Conservation (phyloP, 2,113 vertebrate species). For the Solea solea region DNA sequence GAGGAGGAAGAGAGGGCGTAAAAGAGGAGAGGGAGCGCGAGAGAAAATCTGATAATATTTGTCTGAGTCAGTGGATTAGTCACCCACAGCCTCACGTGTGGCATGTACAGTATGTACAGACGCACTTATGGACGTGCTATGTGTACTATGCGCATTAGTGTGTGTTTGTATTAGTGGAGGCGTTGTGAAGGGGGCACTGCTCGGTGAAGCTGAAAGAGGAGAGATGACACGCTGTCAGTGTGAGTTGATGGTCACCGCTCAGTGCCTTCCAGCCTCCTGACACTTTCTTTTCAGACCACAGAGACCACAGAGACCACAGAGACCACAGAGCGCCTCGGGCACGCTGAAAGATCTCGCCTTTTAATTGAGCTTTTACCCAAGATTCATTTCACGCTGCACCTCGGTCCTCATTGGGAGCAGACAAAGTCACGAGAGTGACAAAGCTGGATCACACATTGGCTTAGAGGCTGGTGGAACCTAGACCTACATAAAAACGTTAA, state of each 20-base stretch:
- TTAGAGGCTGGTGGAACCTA: slow-evolving; percentile 45
- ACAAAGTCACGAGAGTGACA: slow-evolving; percentile 59
- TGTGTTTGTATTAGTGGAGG: slow-evolving; percentile 33
- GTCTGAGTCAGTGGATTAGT: slow-evolving; percentile 61
- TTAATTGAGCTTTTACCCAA: slow-evolving; percentile 76
- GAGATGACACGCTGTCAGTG: slow-evolving; percentile 78
- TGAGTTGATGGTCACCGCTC: slow-evolving; percentile 75
- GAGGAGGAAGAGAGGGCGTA: slow-evolving; percentile 20
- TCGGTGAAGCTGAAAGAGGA: slow-evolving; percentile 75
- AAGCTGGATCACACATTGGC: slow-evolving; percentile 48
- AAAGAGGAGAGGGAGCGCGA: slow-evolving; percentile 30
- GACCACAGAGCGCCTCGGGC: slow-evolving; percentile 56
- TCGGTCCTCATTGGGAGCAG: slow-evolving; percentile 50
- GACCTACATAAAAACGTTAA: slow-evolving; percentile 48
- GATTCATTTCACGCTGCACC: slow-evolving; percentile 72
- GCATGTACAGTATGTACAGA: slow-evolving; percentile 61
- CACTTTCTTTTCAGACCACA: slow-evolving; percentile 67
- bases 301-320: slow-evolving; percentile 44
- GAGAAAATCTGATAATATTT: slow-evolving; percentile 52
- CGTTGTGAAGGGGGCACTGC: slow-evolving; percentile 50
- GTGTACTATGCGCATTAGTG: slow-evolving; percentile 16
- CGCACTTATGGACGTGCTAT: slow-evolving; percentile 17
- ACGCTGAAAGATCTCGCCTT: slow-evolving; percentile 58
- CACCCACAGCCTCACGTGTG: slow-evolving; percentile 48
- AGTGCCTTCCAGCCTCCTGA: slow-evolving; percentile 69